Conservation (phyloP, 2,888 invertebrate species). For the Seira sanloemensis region DNA sequence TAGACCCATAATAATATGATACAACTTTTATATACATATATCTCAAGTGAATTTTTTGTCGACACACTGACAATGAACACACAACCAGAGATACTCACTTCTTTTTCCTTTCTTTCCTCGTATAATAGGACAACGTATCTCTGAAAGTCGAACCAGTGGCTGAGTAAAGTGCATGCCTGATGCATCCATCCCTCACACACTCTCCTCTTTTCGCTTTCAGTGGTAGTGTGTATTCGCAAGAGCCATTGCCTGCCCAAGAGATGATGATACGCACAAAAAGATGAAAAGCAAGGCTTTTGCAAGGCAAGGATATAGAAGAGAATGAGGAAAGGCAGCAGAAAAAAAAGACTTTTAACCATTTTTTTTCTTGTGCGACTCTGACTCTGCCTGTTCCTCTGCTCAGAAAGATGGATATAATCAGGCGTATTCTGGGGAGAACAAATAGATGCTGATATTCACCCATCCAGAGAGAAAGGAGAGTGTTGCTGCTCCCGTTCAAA, state of each 20-base stretch:
- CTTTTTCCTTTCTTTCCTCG: not conserved
- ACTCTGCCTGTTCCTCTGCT: not conserved
- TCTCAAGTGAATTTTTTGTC: not conserved
- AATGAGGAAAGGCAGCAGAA: slow-evolving; percentile 10
- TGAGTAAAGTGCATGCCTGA: slow-evolving; percentile 56
- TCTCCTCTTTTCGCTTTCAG: not conserved
- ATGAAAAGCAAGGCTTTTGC: slow-evolving; percentile 18
- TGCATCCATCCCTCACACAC: slow-evolving; percentile 44
- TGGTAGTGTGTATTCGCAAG: too few species aligned
- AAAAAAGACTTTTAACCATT: slow-evolving; percentile 32
- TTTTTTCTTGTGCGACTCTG: not conserved
- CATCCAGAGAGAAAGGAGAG: slow-evolving; percentile 65
- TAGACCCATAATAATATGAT: not conserved
- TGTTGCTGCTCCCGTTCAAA: slow-evolving; percentile 46
- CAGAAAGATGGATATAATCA: slow-evolving; percentile 54
- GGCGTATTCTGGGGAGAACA: slow-evolving; percentile 51
- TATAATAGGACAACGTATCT: slow-evolving; percentile 9
- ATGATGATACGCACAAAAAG: slow-evolving; percentile 51
- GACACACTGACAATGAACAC: slow-evolving; percentile 10
- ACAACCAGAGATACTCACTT: not conserved
- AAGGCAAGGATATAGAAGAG: not conserved
- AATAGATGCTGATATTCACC: slow-evolving; percentile 65
- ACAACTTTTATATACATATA: not conserved
- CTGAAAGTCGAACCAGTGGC: slow-evolving; percentile 46
- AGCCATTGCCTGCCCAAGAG: not conserved